Conservation (phyloP, 2,888 invertebrate species). For the Drosophila lutescens region DNA sequence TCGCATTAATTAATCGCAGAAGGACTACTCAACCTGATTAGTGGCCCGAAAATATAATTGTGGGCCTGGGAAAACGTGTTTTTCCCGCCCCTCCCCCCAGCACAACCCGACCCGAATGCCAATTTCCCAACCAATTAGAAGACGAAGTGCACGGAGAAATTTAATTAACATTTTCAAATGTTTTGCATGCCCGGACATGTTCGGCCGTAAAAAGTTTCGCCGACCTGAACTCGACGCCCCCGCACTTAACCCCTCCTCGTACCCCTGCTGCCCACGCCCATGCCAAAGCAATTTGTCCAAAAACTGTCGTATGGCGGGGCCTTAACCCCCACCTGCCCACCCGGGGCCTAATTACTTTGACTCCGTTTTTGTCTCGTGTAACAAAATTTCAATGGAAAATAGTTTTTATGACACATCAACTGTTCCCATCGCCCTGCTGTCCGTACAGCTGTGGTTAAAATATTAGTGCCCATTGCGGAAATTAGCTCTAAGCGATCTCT, state of each 20-base stretch:
- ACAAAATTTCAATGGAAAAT: slow-evolving; percentile 66
- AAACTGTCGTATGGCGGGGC: slow-evolving; percentile 52
- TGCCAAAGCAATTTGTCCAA: slow-evolving; percentile 60
- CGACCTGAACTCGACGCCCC: slow-evolving; percentile 2
- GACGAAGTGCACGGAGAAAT: slow-evolving; percentile 67
- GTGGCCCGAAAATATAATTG: slow-evolving; percentile 7
- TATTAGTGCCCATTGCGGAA: too few species aligned
- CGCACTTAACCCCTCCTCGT: slow-evolving; percentile 3
- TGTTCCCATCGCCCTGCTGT: slow-evolving; percentile 33
- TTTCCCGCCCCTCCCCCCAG: not conserved
- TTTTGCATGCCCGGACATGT: slow-evolving; percentile 68
- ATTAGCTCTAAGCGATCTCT: too few species aligned
- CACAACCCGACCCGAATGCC: slow-evolving; percentile 8
- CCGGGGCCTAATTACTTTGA: slow-evolving; percentile 43
- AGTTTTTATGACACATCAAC: slow-evolving; percentile 78
- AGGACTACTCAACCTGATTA: slow-evolving; percentile 18
- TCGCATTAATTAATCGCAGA: slow-evolving; percentile 40
- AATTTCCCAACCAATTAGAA: slow-evolving; percentile 57
- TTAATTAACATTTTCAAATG: slow-evolving; percentile 77
- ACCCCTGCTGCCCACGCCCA: not conserved
- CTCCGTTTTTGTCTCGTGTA: slow-evolving; percentile 34
- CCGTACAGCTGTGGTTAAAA: not conserved
- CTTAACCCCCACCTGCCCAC: slow-evolving; percentile 43
- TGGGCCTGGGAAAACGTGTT: slow-evolving; percentile 14
- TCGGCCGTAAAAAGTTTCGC: slow-evolving; percentile 42